A percentile compares a stretch with the other conserved stretches of the same genome.
Conservation (phyloP, 2,797 vertebrate genomes). For the Channa striata region DNA sequence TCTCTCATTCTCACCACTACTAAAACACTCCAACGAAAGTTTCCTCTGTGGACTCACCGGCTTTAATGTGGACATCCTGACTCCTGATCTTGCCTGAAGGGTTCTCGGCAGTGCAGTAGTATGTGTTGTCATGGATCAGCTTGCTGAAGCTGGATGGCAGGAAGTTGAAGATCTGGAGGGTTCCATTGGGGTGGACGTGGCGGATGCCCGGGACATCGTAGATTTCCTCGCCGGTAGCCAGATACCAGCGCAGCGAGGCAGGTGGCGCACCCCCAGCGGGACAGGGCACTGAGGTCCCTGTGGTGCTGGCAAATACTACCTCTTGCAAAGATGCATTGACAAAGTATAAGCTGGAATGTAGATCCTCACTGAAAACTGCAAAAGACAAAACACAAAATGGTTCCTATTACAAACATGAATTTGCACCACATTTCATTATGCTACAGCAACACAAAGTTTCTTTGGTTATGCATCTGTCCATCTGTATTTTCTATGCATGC, state of each 20-base stretch:
- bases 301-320: slow-evolving; percentile 99
- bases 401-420: slow-evolving; percentile 4
- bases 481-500: too few relatives aligned
- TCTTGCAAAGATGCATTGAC: slow-evolving; percentile 99
- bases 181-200: slow-evolving; percentile 98
- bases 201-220: slow-evolving; percentile 99
- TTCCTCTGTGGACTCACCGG: slow-evolving; percentile 87
- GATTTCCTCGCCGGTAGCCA: slow-evolving; percentile 99
- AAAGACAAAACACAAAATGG: slow-evolving; percentile 53
- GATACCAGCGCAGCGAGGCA: slow-evolving; percentile 97
- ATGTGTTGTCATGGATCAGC: slow-evolving; percentile 99
- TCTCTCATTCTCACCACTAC: not conserved
- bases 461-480: too few relatives aligned
- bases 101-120: slow-evolving; percentile 99
- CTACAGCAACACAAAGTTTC: not conserved
- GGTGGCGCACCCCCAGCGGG: slow-evolving; percentile 94
- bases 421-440: slow-evolving; percentile 1
- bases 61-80: slow-evolving; percentile 99
- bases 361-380: slow-evolving; percentile 97
- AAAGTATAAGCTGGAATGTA: slow-evolving; percentile 99
- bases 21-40: not conserved
- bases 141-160: slow-evolving; percentile 99
- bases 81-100: slow-evolving; percentile 99
- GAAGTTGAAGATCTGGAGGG: slow-evolving; percentile 99
- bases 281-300: slow-evolving; percentile 98